Evolutionary conservation across 2,797 vertebrate species (phyloP).

Genomic region (Nasua narica): DNA sequence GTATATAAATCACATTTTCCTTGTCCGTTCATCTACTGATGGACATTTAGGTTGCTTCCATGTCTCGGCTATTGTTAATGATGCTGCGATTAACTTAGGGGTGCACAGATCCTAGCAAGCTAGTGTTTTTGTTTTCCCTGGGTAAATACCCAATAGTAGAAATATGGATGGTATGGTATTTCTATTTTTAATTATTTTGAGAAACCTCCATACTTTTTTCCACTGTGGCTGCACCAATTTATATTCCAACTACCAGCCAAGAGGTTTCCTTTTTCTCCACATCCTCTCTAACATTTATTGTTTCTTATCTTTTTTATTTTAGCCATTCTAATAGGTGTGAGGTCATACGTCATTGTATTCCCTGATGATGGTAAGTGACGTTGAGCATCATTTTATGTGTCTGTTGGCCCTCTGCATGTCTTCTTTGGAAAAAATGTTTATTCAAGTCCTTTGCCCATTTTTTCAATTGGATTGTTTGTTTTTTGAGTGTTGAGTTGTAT

Average conservation of each 20-base stretch:
- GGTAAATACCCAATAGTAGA: not conserved
- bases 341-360: not conserved
- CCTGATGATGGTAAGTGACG: not conserved
- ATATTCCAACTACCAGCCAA: not conserved
- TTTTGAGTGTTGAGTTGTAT: not conserved
- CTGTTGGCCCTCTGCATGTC: not conserved
- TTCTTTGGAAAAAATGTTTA: not conserved
- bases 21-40: not conserved
- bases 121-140: not conserved
- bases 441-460: not conserved
- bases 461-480: not conserved
- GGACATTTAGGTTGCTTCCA: not conserved
- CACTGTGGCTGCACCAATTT: not conserved
- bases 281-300: not conserved
- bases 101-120: not conserved
- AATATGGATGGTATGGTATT: not conserved
- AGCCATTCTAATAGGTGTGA: not conserved
- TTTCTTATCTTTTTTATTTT: not conserved
- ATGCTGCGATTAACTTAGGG: not conserved
- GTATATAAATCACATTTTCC: not conserved
- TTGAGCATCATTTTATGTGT: not conserved
- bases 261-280: not conserved
- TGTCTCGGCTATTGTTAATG: not conserved
- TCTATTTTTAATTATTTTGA: not conserved
- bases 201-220: not conserved